Evolutionary conservation across 2,797 vertebrate species (phyloP).

Genomic region (Periophthalmus magnuspinnatus): DNA sequence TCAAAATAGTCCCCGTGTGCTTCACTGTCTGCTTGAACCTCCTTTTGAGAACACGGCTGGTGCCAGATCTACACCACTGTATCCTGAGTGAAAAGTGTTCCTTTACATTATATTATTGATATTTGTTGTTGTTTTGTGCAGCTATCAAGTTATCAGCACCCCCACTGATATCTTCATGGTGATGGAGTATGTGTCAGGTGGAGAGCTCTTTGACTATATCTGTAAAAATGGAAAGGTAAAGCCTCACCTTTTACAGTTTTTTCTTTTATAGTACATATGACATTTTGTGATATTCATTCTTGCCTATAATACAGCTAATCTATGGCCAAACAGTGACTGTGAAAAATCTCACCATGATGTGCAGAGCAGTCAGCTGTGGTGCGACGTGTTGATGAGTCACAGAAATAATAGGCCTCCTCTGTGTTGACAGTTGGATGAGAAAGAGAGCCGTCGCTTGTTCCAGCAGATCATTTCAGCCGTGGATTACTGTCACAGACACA

Average conservation of each 20-base stretch:
- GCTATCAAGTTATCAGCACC: slow-evolving; percentile 99
- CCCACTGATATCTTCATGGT: slow-evolving; percentile 99
- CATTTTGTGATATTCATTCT: neutral
- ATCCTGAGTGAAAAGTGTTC: neutral
- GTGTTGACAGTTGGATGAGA: slow-evolving; percentile 89
- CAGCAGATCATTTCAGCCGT: slow-evolving; percentile 99
- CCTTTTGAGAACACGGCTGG: neutral
- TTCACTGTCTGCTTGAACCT: neutral
- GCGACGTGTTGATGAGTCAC: slow-evolving; percentile 39
- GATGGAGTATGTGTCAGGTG: slow-evolving; percentile 99
- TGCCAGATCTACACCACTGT: neutral
- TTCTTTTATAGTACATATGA: neutral
- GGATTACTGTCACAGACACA: slow-evolving; percentile 98
- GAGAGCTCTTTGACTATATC: slow-evolving; percentile 99
- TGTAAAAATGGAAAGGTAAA: slow-evolving; percentile 99
- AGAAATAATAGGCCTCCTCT: slow-evolving; percentile 41
- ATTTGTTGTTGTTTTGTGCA: slow-evolving; percentile 61
- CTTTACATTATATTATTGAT: neutral
- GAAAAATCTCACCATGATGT: slow-evolving; percentile 23
- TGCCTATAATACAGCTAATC: slow-evolving; percentile 19
- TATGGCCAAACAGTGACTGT: slow-evolving; percentile 6
- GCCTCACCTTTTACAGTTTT: neutral
- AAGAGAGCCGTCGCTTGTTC: slow-evolving; percentile 95
- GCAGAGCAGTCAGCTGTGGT: slow-evolving; percentile 38
- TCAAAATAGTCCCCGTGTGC: neutral